These are phyloP conservation scores for Cephalopachus bancanus DNA, from an alignment of 2,797 vertebrate species.

Conservation along the genomic window DNA sequence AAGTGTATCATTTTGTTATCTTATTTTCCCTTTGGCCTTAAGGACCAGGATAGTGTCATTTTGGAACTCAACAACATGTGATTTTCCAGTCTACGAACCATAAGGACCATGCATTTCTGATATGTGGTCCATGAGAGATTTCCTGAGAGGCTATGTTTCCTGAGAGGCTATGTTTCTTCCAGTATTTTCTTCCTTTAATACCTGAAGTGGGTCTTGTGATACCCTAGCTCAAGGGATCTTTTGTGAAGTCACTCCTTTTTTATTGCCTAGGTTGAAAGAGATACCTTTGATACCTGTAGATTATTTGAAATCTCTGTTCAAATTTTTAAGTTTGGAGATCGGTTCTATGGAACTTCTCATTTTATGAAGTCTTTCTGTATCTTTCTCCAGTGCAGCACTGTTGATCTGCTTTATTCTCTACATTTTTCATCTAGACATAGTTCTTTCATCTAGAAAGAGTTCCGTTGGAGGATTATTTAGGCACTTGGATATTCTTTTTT, in stretches of 20 bases:
- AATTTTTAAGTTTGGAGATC: background rate
- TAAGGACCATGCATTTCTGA: background rate
- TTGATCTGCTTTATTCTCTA: background rate
- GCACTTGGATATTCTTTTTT: conserved; percentile 25
- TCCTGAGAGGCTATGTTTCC: background rate
- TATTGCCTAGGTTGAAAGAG: background rate
- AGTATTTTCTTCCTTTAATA: background rate
- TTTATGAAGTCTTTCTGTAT: background rate
- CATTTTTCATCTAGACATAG: background rate
- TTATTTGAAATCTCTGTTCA: background rate
- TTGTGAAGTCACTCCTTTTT: background rate
- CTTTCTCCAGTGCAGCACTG: background rate
- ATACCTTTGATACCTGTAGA: background rate
- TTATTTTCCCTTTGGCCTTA: background rate
- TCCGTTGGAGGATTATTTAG: background rate
- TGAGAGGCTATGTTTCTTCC: background rate
- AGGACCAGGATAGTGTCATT: background rate
- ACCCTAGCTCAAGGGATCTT: background rate
- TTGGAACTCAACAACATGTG: background rate
- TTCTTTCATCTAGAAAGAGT: background rate
- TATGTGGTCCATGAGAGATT: background rate
- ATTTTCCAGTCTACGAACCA: background rate
- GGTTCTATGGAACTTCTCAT: background rate
- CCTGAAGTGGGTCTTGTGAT: background rate
- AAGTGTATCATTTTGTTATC: conserved; percentile 3